Conservation (phyloP, 2,113 vertebrate genomes). For the Crotalus horridus region DNA sequence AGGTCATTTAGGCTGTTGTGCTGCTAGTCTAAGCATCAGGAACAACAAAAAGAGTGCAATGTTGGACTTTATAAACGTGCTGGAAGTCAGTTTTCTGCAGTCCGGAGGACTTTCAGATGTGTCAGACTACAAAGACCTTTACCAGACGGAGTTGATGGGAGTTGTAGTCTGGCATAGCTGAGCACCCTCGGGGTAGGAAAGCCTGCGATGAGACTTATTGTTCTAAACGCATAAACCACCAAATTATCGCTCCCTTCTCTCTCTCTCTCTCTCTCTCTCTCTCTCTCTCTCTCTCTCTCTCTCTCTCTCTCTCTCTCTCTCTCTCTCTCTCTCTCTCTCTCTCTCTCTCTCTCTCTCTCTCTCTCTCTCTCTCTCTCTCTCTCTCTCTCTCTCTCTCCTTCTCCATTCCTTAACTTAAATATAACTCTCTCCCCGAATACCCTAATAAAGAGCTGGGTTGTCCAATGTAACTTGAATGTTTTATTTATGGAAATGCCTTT, state of each 20-base stretch:
- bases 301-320: background rate
- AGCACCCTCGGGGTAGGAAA: background rate
- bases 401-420: background rate
- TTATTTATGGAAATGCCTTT: background rate
- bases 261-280: background rate
- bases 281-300: no score
- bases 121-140: background rate
- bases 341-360: background rate
- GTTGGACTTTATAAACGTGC: background rate
- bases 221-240: constrained; percentile 38
- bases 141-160: background rate
- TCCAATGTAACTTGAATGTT: background rate
- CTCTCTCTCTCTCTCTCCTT: background rate
- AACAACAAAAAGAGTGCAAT: background rate
- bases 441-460: background rate
- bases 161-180: background rate
- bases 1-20: background rate
- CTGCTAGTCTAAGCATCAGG: background rate
- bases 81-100: background rate
- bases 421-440: background rate
- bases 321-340: background rate
- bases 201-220: background rate
- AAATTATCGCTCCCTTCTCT: background rate
- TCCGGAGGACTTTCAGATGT: background rate
- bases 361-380: background rate